Base-by-base conservation (phyloP, 2,113 vertebrate species). In the Pogonocichla stellata region DNA sequence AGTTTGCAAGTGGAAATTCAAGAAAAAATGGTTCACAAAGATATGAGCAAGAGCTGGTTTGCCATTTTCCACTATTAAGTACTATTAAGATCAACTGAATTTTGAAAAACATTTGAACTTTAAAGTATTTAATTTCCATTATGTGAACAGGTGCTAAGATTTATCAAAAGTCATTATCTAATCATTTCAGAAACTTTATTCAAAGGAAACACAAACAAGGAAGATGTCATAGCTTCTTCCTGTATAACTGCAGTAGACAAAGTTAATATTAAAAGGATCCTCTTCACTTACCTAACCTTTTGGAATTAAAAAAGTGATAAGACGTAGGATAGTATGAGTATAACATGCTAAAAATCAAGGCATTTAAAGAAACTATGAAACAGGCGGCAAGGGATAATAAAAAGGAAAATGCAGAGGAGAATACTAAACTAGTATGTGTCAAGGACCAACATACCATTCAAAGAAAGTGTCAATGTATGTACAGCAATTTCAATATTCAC, bases 31-130 rank as follows among this genome's bases (percentile, higher is more conserved):
- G 78, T 78, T 89, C 45, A 78, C 61, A 93, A 84, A 92, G 66
- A 80, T 83, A 77, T 5, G 10, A 93, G 40, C 47, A 73, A 96
- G 60, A 80, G 72, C 19, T 80, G 50, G 29, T 71, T 85, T 93
- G 60, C 64, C 8, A 71, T 80, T 93, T 95, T 51, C n/a, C 54
- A 77, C 82, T 95, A 96, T 94, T 85, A 93, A 50, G 29, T 91
- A 90, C 85, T 93, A 95, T 81, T 87, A 92, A 69, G 71, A 94
- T 50, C 81, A 90, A 60, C 43, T 78, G n/a, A 82, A 92, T 86
- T 92, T 83, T 94, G 85, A 58, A 94, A 97, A 93, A 95, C 56
- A 74, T 83, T 88, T 90, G 82, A 97, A 95, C 93, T 97, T 95
- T 79, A 80, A 91, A 92, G 85, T 88, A 75, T 78, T 96, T 96